phyloP scores from a whole-genome alignment of 2,888 invertebrate genomes.

The Sceliomorpha sp. region DNA sequence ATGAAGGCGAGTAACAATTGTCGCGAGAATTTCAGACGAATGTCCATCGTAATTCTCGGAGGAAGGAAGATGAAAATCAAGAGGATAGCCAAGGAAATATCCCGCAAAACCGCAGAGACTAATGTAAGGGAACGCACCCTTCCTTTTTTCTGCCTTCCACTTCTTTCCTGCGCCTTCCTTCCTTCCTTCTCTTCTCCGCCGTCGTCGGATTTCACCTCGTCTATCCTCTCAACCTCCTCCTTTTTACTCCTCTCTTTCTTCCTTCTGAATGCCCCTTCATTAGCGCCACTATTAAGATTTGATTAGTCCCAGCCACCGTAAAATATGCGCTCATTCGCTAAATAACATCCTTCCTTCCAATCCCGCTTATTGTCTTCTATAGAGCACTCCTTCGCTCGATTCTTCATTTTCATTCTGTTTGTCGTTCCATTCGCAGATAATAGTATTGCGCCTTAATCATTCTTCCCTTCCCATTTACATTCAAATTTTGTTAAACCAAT shows the following conservation, averaged over 20 bases:
- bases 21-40: constrained; percentile 68
- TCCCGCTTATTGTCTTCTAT: constrained; percentile 20
- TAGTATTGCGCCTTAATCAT: constrained; percentile 17
- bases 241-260: constrained; percentile 25
- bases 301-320: constrained; percentile 67
- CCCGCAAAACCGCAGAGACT: constrained; percentile 66
- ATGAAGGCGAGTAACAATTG: constrained; percentile 7
- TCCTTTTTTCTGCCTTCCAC: constrained; percentile 9
- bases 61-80: constrained; percentile 13
- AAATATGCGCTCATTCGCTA: constrained; percentile 43
- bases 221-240: constrained; percentile 38
- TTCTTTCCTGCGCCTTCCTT: constrained; percentile 5
- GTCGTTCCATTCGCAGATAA: constrained; percentile 22
- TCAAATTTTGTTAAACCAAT: constrained; percentile 21
- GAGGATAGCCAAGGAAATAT: constrained; percentile 20
- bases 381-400: constrained; percentile 2
- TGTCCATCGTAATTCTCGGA: constrained; percentile 62
- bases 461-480: constrained; percentile 12
- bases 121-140: constrained; percentile 59
- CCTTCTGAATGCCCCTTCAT: constrained; percentile 66
- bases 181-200: neutral
- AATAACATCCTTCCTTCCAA: constrained; percentile 38
- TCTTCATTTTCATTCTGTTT: constrained; percentile 17
- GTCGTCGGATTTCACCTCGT: constrained; percentile 8
- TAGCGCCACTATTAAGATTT: constrained; percentile 77